phyloP scores from a whole-genome alignment of 2,888 invertebrate species.

The Pseudanteris insignis region DNA sequence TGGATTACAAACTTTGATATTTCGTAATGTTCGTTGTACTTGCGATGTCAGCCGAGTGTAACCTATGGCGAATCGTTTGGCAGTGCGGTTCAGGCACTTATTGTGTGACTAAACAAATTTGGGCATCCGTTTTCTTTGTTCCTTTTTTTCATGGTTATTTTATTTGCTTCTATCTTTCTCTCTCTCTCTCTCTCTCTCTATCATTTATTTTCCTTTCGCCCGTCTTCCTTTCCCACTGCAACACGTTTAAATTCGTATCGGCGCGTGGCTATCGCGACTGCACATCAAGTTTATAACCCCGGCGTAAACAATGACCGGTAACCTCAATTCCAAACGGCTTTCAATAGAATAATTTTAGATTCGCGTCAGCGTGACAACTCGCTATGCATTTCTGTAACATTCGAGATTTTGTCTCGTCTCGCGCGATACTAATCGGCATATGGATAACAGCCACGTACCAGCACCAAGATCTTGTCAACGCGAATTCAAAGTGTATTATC shows the following conservation, averaged over 20 bases:
- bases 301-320: constrained; percentile 12
- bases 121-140: background rate
- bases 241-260: background rate
- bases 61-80: constrained; percentile 12
- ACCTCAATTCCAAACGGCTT: constrained; percentile 26
- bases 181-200: no score
- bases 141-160: constrained; percentile 12
- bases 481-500: no score
- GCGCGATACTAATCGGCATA: background rate
- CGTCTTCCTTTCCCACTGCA: background rate
- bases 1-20: constrained; percentile 14
- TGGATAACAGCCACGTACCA: no score
- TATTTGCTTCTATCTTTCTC: background rate
- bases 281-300: constrained; percentile 14
- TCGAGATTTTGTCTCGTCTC: background rate
- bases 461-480: no score
- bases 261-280: constrained; percentile 1
- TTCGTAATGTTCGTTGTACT: constrained; percentile 40
- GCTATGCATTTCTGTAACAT: constrained; percentile 1
- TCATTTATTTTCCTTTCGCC: no score
- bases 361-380: constrained; percentile 6
- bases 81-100: constrained; percentile 24
- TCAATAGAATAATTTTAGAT: constrained; percentile 14
- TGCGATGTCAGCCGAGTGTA: constrained; percentile 36
- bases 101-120: constrained; percentile 7